Conservation (phyloP, 2,113 vertebrate genomes). For the Zosterops hypoxanthus region DNA sequence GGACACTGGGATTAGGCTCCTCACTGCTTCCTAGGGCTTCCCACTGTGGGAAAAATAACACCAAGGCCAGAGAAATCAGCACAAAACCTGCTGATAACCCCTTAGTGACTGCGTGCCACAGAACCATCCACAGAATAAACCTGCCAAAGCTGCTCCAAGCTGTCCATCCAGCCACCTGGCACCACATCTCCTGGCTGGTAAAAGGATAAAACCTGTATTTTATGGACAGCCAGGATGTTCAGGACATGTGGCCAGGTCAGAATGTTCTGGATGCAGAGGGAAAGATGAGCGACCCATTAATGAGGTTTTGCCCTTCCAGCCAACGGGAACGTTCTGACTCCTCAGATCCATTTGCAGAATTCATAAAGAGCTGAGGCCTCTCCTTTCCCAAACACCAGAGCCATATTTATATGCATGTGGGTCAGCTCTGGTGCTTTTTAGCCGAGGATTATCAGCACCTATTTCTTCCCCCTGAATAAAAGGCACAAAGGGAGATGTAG, state of each 20-base stretch:
- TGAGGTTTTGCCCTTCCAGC: background rate
- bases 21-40: background rate
- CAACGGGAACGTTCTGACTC: background rate
- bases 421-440: background rate
- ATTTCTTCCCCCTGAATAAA: background rate
- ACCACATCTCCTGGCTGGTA: too few relatives aligned
- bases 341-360: background rate
- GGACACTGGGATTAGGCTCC: background rate
- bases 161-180: background rate
- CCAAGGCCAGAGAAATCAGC: background rate
- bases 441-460: background rate
- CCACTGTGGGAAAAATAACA: background rate
- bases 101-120: fast-evolving
- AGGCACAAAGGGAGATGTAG: background rate
- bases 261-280: background rate
- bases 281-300: fast-evolving
- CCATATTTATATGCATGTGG: background rate
- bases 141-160: background rate
- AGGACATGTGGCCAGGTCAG: background rate
- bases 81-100: background rate
- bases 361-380: background rate
- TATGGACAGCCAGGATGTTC: background rate
- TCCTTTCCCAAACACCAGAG: background rate
- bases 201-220: background rate
- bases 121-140: background rate